Conservation (phyloP, 2,888 invertebrate species). For the Rutpela maculata region DNA sequence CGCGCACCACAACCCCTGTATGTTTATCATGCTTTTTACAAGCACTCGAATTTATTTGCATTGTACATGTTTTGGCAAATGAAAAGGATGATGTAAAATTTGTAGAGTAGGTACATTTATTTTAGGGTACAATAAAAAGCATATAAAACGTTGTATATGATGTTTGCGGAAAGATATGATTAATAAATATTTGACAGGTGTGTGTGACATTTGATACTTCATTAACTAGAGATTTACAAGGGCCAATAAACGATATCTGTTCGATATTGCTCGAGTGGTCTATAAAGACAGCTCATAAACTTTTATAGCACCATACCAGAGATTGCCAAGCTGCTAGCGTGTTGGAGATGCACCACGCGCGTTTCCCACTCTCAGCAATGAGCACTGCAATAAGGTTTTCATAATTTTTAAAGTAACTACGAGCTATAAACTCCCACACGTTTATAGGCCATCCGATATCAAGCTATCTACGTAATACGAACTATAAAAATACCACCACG, state of each 20-base stretch:
- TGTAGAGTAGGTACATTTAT: conserved; percentile 40
- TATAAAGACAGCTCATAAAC: conserved; percentile 71
- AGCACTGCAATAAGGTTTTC: conserved; percentile 38
- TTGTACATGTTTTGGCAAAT: conserved; percentile 45
- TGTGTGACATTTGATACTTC: conserved; percentile 71
- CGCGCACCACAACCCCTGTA: conserved; percentile 38
- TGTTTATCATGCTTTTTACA: conserved; percentile 51
- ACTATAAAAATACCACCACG: conserved; percentile 55
- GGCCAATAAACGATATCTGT: conserved; percentile 72
- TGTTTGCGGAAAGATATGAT: conserved; percentile 63
- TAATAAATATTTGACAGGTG: conserved; percentile 71
- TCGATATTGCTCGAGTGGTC: conserved; percentile 70
- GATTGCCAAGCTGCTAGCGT: conserved; percentile 59
- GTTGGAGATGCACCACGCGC: conserved; percentile 8
- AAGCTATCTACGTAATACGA: conserved; percentile 55
- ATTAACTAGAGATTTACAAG: conserved; percentile 72
- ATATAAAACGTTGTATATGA: conserved; percentile 54
- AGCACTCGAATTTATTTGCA: conserved; percentile 45
- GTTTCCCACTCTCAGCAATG: conserved; percentile 27
- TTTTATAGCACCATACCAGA: conserved; percentile 69
- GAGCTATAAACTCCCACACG: conserved; percentile 57
- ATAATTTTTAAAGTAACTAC: conserved; percentile 50
- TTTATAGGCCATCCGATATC: conserved; percentile 57
- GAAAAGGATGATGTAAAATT: conserved; percentile 47
- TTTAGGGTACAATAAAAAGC: conserved; percentile 49